A percentile compares a stretch with the other conserved stretches of the same genome.
These are phyloP conservation scores for Acanthisitta chloris DNA, from an alignment of 2,113 vertebrate genomes.

Conservation along the genomic window DNA sequence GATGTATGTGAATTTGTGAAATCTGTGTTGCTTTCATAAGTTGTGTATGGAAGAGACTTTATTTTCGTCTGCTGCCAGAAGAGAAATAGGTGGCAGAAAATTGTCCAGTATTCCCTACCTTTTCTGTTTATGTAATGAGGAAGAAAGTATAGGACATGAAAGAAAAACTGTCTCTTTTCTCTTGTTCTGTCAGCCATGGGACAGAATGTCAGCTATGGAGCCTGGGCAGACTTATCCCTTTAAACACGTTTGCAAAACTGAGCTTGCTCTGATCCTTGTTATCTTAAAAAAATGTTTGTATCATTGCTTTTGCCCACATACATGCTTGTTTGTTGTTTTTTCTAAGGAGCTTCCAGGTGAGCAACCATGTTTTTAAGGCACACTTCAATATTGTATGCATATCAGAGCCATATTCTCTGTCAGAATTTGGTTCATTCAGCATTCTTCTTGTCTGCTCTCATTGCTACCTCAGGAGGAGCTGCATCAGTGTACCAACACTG, in stretches of 20 bases:
- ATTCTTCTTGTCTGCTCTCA: neutral
- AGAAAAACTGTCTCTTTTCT: neutral
- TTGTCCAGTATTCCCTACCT: neutral
- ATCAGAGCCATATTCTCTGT: neutral
- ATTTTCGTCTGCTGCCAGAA: neutral
- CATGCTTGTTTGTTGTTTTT: neutral
- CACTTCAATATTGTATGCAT: neutral
- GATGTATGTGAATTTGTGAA: neutral
- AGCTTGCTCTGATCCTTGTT: neutral
- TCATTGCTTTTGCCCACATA: neutral
- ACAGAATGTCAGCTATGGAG: neutral
- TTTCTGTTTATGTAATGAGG: neutral
- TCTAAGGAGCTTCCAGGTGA: neutral
- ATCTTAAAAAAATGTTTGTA: neutral
- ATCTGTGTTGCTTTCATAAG: neutral
- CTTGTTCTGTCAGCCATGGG: neutral
- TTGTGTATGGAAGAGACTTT: neutral
- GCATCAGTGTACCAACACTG: neutral
- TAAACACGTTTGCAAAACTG: accelerated
- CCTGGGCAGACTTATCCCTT: neutral
- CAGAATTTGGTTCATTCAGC: neutral
- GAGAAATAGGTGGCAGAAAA: neutral
- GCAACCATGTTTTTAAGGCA: neutral
- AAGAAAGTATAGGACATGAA: neutral
- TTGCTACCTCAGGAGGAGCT: neutral